Evolutionary conservation across 2,113 vertebrate genomes (phyloP), one percentile per base, ranked within the genome.

Genomic region (Xiphophorus couchianus): DNA sequence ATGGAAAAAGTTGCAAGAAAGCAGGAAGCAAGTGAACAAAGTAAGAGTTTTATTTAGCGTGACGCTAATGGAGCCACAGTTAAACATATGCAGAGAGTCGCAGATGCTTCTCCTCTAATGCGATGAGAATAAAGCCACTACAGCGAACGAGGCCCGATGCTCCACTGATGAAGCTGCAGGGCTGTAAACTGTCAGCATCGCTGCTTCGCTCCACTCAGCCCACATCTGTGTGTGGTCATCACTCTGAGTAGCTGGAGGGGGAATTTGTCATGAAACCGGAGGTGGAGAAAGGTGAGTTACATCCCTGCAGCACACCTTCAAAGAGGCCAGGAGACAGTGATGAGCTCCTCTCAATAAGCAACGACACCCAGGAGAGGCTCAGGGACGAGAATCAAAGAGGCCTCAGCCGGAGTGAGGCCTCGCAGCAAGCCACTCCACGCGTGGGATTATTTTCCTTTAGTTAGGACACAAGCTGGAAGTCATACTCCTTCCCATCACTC

Each of bases 321-420:
- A 78, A 87, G 76, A 84, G 78, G 64, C 65, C 64, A 29, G 73
- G 48, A 82, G 85, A 77, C 78, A 66, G 77, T 51, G 86, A 77
- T 42, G 82, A 85, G 89, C 74, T 88, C 83, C 74, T 68, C 73
- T 79, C 75, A 74, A 77, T 76, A 66, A 87, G 77, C 84, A 82
- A 42, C 84, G 60, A 70, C 48, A 62, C 74, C 81, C 79, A 61
- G 72, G 44, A 78, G 71, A 72, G 62, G 60, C 61, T 35, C 28
- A 65, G 19, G 29, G 54, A 62, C 0, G 39, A 76, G 72, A 15
- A 76, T 67, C 74, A 70, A 67, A 44, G 71, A 75, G 84, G 81
- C 84, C 75, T 5, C 64, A 0, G 42, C 2, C 11, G 31, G 37
- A 77, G 74, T 1, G 64, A 69, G 73, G 84, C 77, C 74, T 78